Base-by-base conservation (phyloP, 2,888 invertebrate species). In the Drosophila imparisetae region DNA sequence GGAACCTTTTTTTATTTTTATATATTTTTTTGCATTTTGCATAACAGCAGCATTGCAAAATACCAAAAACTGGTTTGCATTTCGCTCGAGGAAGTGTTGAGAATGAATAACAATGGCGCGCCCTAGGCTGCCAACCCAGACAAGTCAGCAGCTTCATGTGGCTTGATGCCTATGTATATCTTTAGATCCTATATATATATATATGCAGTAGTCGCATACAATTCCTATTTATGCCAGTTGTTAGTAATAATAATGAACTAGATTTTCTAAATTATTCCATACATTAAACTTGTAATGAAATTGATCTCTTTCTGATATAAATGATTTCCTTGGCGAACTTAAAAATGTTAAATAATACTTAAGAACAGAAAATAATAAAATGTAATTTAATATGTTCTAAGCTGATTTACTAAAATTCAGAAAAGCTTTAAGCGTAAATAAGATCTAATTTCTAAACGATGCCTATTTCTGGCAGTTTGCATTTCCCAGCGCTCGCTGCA, bases 41-140 rank as follows among this genome's bases (percentile, higher is more conserved):
- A 81, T 81, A 81, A 80, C 58, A 67, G 52, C 68, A 61, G 60
- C 61, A 70, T 66, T 72, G 78, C 80, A 79, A 75, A 79, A 68
- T 71, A 59, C 61, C 42, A 58, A 66, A 75, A 82, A 81, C 83
- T 74, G 78, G 77, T 81, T 83, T 66, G 34, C 62, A 60, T 71
- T 64, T 54, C 30, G 49, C 64, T 59, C 57, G 69, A 79, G 71
- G 59, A 74, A 66, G 66, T 66, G 55, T 64, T 58, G 68, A 66
- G 70, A 76, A 70, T 64, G 71, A 60, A n/a, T 34, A 36, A 73
- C 73, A 69, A 77, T 69, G 65, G 54, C 30, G 40, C 59, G 53
- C 79, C 70, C 71, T 72, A 70, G 66, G 79, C 57, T 59, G 71
- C 24, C 13, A 32, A 18, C 18, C 52, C 48, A 49, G 57, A 53